Evolutionary conservation across 64 coral and sea anemone genomes (phyloP).

Genomic region (Stylophora pistillata): DNA sequence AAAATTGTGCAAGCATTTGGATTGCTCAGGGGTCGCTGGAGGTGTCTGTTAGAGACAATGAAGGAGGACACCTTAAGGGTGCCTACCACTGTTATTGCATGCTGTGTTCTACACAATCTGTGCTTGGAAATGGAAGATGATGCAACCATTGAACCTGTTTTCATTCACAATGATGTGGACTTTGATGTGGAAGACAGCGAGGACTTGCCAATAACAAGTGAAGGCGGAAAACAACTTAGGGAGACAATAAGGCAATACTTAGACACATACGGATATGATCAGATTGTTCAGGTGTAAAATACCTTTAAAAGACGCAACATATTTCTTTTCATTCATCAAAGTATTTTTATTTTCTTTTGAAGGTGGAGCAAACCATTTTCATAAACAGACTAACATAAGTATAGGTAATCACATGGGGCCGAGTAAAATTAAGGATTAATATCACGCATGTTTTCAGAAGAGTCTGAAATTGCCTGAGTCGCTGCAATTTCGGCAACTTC

Average conservation of each 20-base stretch:
- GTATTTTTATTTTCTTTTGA: background rate
- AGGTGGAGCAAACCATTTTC: too few species aligned
- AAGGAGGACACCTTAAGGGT: conserved; percentile 29
- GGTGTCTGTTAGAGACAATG: conserved; percentile 11
- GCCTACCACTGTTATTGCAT: conserved; percentile 54
- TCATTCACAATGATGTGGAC: conserved; percentile 18
- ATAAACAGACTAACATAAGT: too few species aligned
- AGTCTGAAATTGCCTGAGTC: too few species aligned
- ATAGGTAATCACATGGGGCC: too few species aligned
- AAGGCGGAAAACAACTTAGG: background rate
- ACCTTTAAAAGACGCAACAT: background rate
- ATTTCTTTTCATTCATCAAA: background rate
- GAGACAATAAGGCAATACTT: conserved; percentile 33
- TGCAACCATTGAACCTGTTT: conserved; percentile 1
- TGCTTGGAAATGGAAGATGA: conserved; percentile 22
- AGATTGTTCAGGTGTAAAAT: background rate
- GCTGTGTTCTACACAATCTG: conserved; percentile 59
- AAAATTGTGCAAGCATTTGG: conserved; percentile 47
- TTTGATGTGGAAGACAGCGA: background rate
- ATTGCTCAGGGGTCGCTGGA: conserved; percentile 47
- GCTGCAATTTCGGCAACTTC: too few species aligned
- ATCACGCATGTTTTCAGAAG: too few species aligned
- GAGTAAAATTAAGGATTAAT: too few species aligned
- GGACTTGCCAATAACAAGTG: background rate
- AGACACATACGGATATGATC: background rate